A percentile compares a stretch with the other conserved stretches of the same genome.
phyloP scores from a whole-genome alignment of 2,113 vertebrate genomes.

The Macaca fascicularis region DNA sequence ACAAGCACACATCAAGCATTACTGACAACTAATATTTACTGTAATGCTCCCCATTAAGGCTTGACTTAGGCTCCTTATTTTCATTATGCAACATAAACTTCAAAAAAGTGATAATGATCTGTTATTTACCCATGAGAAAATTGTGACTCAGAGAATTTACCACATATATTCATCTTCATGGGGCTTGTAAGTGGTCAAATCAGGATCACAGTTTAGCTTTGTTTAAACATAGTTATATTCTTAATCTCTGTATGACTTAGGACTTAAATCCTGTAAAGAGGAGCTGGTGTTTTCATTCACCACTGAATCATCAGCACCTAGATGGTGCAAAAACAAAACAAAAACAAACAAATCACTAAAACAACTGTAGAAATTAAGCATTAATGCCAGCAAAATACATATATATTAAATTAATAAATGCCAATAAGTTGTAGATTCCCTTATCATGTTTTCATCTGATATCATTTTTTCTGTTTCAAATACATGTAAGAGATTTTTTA shows the following conservation, averaged over 20 bases:
- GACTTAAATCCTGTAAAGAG: background rate
- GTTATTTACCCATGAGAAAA: background rate
- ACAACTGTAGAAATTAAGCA: background rate
- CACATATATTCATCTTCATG: background rate
- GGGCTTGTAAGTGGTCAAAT: background rate
- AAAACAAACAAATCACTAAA: background rate
- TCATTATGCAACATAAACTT: background rate
- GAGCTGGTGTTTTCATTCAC: background rate
- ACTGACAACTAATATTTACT: background rate
- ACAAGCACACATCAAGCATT: background rate
- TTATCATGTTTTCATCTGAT: background rate
- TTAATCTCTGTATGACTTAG: background rate
- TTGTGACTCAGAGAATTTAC: background rate
- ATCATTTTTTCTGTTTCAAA: background rate
- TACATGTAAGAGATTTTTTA: background rate
- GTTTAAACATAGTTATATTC: background rate
- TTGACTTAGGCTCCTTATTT: background rate
- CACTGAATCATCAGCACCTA: background rate
- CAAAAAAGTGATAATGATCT: background rate
- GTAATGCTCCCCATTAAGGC: background rate
- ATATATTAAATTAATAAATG: background rate
- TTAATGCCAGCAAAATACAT: background rate
- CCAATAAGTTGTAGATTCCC: background rate
- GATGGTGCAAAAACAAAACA: background rate
- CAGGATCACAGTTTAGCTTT: background rate